phyloP scores from a whole-genome alignment of 92 coral and sea anemone genomes.

The Phymanthus crucifer region DNA sequence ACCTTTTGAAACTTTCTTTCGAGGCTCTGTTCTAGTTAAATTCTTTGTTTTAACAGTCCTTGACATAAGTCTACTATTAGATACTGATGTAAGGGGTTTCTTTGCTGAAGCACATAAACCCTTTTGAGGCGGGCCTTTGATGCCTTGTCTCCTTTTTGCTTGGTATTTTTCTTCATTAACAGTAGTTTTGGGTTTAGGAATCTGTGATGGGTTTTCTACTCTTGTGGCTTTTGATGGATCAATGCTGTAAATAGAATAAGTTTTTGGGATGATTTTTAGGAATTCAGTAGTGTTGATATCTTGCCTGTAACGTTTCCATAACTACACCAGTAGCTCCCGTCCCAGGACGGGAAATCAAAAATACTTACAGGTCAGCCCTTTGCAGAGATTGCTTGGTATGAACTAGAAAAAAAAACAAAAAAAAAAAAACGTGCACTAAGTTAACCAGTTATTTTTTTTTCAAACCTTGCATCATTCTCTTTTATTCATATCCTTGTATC shows the following conservation, averaged over 20 bases:
- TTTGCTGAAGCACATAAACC: slow-evolving; percentile 14
- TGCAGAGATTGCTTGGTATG: neutral
- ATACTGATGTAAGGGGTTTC: slow-evolving; percentile 6
- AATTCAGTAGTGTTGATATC: neutral
- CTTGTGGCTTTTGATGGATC: neutral
- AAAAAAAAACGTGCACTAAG: too few relatives aligned
- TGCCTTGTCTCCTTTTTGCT: neutral
- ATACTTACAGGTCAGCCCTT: neutral
- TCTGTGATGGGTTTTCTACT: slow-evolving; percentile 10
- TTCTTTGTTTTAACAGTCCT: slow-evolving; percentile 1
- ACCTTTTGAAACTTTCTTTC: slow-evolving; percentile 9
- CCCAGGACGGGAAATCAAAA: neutral
- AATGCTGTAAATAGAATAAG: neutral
- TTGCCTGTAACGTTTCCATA: slow-evolving; percentile 41
- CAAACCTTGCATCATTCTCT: too few relatives aligned
- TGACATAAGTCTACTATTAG: neutral
- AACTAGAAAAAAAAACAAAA: too few relatives aligned
- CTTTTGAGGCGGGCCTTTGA: slow-evolving; percentile 6
- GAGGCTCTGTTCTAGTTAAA: slow-evolving; percentile 28
- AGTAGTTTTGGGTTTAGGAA: slow-evolving; percentile 31
- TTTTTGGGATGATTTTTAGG: neutral
- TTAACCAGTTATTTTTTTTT: too few relatives aligned
- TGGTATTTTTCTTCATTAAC: neutral
- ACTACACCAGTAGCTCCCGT: neutral
- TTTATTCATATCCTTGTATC: too few relatives aligned